A percentile compares a stretch with the other conserved stretches of the same genome.
These are phyloP conservation scores for Champsocephalus gunnari DNA, from an alignment of 2,797 vertebrate species.

Conservation along the genomic window DNA sequence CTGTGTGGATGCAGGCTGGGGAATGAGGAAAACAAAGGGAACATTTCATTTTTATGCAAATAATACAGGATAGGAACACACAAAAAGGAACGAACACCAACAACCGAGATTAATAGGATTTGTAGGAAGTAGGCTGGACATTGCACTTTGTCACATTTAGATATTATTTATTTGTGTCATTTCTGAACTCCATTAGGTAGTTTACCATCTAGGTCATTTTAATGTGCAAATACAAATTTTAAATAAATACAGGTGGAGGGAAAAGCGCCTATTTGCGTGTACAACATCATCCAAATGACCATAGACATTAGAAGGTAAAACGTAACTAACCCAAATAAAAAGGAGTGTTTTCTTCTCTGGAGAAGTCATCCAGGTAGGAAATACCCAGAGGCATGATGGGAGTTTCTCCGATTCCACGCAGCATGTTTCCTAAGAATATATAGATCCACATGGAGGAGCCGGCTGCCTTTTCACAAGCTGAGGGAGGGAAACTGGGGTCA, in stretches of 20 bases:
- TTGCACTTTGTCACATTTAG: too few species aligned
- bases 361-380: constrained; percentile 89
- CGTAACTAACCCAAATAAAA: constrained; percentile 78
- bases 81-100: not conserved
- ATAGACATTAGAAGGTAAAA: not conserved
- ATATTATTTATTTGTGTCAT: too few species aligned
- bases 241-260: not conserved
- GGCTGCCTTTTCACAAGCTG: constrained; percentile 82
- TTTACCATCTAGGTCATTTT: too few species aligned
- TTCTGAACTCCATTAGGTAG: too few species aligned
- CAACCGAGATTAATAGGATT: too few species aligned
- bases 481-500: not conserved
- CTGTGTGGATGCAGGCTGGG: constrained; percentile 88
- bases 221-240: too few species aligned
- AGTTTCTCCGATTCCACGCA: constrained; percentile 89
- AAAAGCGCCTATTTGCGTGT: too few species aligned
- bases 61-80: not conserved
- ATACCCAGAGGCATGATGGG: constrained; percentile 87
- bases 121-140: too few species aligned
- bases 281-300: not conserved
- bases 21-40: constrained; percentile 35
- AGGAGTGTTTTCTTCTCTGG: constrained; percentile 85
- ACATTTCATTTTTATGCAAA: not conserved
- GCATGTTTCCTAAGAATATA: constrained; percentile 87
- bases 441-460: constrained; percentile 86